Conservation (phyloP, 1,140 invertebrate species). For the Pseudomyrmex dendroicus region DNA sequence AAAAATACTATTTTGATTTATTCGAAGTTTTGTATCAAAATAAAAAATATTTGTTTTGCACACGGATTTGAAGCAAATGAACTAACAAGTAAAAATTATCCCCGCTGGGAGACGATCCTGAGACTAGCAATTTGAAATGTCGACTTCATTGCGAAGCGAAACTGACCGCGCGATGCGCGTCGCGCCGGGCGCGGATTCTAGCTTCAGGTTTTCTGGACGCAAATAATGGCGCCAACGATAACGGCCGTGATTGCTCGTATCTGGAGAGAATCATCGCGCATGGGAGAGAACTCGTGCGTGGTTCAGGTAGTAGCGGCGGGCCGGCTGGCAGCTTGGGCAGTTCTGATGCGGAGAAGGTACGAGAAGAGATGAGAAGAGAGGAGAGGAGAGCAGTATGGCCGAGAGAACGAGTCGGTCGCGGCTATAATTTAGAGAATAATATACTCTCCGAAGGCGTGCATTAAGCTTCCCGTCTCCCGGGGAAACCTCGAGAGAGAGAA, state of each 20-base stretch:
- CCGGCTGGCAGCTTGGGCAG: conserved; percentile 5
- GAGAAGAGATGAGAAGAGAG: not conserved
- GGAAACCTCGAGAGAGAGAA: conserved; percentile 29
- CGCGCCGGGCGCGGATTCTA: not conserved
- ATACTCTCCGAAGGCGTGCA: conserved; percentile 55
- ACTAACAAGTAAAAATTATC: no score
- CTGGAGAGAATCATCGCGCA: conserved; percentile 35
- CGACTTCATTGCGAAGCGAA: no score
- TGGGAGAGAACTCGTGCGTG: conserved; percentile 51
- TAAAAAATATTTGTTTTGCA: no score
- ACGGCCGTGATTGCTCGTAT: conserved; percentile 44
- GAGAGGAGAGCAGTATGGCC: not conserved
- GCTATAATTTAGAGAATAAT: conserved; percentile 61
- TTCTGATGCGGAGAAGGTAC: conserved; percentile 14
- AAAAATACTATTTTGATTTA: no score
- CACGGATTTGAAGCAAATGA: no score
- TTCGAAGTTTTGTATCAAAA: no score
- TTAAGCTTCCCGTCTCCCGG: conserved; percentile 53
- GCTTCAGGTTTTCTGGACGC: conserved; percentile 36
- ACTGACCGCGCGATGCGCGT: no score
- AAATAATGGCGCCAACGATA: conserved; percentile 56
- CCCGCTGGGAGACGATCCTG: no score
- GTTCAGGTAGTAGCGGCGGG: conserved; percentile 53
- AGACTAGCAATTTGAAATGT: no score
- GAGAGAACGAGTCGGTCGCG: conserved; percentile 49